Evolutionary conservation across 2,888 invertebrate species (phyloP).

Genomic region (Macrostomum cliftonense): DNA sequence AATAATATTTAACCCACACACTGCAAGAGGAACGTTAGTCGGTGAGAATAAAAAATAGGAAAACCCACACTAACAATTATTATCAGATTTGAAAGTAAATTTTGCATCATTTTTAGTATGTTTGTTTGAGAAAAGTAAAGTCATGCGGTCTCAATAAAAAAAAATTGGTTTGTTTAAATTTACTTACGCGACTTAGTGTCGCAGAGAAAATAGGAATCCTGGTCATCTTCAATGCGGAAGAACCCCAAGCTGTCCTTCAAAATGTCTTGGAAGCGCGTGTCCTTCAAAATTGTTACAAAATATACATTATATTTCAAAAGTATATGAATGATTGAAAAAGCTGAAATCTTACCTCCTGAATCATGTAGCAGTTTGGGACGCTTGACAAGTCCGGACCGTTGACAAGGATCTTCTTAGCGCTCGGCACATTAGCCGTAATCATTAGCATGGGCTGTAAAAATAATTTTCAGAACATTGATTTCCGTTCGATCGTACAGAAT

Average conservation of each 20-base stretch:
- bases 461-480: too few species aligned
- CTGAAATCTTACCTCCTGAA: conserved; percentile 47
- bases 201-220: conserved; percentile 72
- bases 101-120: too few species aligned
- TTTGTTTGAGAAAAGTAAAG: too few species aligned
- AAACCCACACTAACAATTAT: too few species aligned
- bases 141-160: too few species aligned
- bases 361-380: conserved; percentile 92
- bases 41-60: too few species aligned
- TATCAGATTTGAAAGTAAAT: too few species aligned
- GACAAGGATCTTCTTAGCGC: conserved; percentile 92
- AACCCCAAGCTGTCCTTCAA: conserved; percentile 81
- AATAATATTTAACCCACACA: too few species aligned
- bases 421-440: conserved; percentile 91
- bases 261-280: conserved; percentile 82
- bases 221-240: conserved; percentile 79
- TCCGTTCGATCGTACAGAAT: background rate
- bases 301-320: background rate
- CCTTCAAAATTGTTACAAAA: conserved; percentile 40
- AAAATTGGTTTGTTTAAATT: too few species aligned
- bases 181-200: conserved; percentile 87
- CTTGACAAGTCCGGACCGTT: conserved; percentile 69
- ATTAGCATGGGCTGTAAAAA: conserved; percentile 56
- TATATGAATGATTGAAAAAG: background rate
- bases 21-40: too few species aligned